Evolutionary conservation across 2,797 vertebrate genomes (phyloP).

Genomic region (Cossypha dichroa): DNA sequence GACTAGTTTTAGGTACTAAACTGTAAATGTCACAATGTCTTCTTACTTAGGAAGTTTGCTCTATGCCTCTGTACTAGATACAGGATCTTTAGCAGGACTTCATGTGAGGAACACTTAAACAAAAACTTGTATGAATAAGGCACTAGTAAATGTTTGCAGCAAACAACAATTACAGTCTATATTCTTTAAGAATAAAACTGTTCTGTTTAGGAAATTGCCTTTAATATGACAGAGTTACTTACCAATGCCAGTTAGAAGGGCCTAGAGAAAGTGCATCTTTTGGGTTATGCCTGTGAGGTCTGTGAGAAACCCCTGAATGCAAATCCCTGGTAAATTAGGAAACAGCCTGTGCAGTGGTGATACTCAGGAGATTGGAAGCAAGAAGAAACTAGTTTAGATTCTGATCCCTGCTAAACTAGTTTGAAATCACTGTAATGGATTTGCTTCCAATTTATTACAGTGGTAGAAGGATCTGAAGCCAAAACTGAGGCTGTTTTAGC

Average conservation of each 20-base stretch:
- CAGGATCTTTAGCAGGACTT: slow-evolving; percentile 20
- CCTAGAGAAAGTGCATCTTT: slow-evolving; percentile 53
- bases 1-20: not conserved
- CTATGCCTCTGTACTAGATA: not conserved
- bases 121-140: slow-evolving; percentile 60
- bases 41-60: not conserved
- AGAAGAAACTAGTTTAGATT: not conserved
- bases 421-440: not conserved
- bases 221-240: slow-evolving; percentile 33
- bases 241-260: slow-evolving; percentile 9
- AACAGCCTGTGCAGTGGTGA: not conserved
- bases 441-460: not conserved
- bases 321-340: not conserved
- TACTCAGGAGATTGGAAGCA: not conserved
- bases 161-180: slow-evolving; percentile 47
- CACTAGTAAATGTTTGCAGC: slow-evolving; percentile 66
- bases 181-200: slow-evolving; percentile 40
- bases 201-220: slow-evolving; percentile 34
- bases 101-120: slow-evolving; percentile 16
- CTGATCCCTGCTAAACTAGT: not conserved
- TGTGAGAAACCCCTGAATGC: not conserved
- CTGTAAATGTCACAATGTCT: not conserved
- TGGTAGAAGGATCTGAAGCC: not conserved
- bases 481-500: not conserved
- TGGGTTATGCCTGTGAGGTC: not conserved